These are phyloP conservation scores for Prietella phreatophila DNA, from an alignment of 2,113 vertebrate genomes.

Conservation along the genomic window DNA sequence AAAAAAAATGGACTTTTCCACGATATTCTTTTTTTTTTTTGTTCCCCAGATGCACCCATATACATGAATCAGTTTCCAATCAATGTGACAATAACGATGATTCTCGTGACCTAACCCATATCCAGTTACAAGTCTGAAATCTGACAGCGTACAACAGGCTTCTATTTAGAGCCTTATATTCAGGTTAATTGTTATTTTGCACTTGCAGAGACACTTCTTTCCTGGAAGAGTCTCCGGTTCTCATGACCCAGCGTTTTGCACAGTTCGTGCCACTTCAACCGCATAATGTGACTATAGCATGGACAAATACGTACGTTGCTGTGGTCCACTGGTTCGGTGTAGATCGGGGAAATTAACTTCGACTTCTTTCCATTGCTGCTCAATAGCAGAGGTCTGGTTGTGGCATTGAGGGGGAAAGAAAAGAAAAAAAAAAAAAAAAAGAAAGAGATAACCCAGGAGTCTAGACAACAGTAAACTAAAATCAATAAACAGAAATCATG, in stretches of 20 bases:
- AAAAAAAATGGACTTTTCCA: no score
- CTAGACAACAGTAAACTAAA: neutral
- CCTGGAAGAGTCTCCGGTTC: neutral
- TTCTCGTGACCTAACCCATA: conserved; percentile 1
- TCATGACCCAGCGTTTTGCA: neutral
- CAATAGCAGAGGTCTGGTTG: conserved; percentile 83
- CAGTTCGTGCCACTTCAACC: neutral
- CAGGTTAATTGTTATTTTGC: neutral
- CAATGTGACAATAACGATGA: neutral
- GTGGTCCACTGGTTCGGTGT: conserved; percentile 81
- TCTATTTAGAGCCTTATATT: neutral
- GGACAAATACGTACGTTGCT: conserved; percentile 67
- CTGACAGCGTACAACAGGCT: no score
- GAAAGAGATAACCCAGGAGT: neutral
- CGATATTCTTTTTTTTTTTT: no score
- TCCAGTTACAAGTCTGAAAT: no score
- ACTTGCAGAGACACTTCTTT: neutral
- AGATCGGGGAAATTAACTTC: conserved; percentile 86
- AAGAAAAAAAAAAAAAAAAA: neutral
- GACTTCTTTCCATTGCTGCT: conserved; percentile 88
- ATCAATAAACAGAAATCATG: no score
- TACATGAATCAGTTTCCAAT: neutral
- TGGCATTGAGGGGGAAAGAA: neutral
- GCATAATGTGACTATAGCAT: neutral
- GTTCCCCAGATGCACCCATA: no score